Evolutionary conservation across 1,140 invertebrate species (phyloP).

Genomic region (Drosophila nikananu): DNA sequence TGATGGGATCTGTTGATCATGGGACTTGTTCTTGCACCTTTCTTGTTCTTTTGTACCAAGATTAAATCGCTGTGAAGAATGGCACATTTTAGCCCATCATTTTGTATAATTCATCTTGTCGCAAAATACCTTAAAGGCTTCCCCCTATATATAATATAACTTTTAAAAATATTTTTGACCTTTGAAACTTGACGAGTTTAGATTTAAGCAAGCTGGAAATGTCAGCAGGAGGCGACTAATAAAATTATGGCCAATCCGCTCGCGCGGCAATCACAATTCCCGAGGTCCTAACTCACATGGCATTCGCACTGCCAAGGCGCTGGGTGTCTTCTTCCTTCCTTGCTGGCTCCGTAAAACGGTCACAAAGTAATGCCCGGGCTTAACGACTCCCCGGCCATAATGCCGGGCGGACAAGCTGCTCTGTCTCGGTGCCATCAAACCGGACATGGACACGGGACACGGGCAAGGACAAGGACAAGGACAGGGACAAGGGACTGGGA

Average conservation of each 20-base stretch:
- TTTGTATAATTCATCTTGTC: too few species aligned
- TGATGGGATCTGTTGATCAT: too few species aligned
- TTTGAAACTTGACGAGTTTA: conserved; percentile 2
- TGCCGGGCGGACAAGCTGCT: conserved; percentile 19
- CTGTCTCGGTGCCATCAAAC: conserved; percentile 18
- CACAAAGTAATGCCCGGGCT: conserved; percentile 46
- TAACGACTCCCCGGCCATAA: conserved; percentile 39
- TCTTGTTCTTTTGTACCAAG: too few species aligned
- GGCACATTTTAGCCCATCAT: too few species aligned
- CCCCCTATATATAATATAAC: too few species aligned
- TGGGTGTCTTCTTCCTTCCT: background rate
- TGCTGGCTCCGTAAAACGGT: conserved; percentile 22
- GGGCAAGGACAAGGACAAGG: background rate
- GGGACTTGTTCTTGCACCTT: too few species aligned
- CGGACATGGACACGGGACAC: background rate
- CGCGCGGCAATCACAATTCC: conserved; percentile 17
- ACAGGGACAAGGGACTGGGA: background rate
- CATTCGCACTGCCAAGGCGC: background rate
- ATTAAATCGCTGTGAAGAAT: too few species aligned
- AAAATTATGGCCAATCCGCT: conserved; percentile 35
- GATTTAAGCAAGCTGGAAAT: conserved; percentile 8
- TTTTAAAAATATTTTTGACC: conserved; percentile 1
- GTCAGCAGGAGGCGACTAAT: conserved; percentile 13
- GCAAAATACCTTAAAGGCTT: background rate
- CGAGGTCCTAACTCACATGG: conserved; percentile 15